Percentiles rank a stretch among this genome's conserved stretches.
These are phyloP conservation scores for Lepidonotus clava DNA, from an alignment of 2,888 invertebrate species.

Conservation along the genomic window DNA sequence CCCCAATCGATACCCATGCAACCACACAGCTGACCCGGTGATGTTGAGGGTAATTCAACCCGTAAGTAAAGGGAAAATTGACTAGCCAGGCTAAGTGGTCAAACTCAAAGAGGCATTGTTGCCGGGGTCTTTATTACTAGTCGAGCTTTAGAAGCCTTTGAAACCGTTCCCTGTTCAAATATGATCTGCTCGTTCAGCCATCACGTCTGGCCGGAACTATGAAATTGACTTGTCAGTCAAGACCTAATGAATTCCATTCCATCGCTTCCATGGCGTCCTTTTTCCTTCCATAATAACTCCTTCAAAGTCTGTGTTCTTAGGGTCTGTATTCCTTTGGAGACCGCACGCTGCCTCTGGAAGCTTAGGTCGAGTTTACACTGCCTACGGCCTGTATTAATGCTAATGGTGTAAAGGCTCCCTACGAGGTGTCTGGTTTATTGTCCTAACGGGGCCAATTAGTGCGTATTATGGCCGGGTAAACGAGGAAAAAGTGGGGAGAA, in stretches of 20 bases:
- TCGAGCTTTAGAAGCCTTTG: background rate
- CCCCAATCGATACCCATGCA: no score
- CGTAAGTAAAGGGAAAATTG: no score
- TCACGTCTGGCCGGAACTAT: background rate
- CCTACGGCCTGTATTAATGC: no score
- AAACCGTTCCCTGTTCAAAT: background rate
- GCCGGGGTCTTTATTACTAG: background rate
- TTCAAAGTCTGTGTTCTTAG: no score
- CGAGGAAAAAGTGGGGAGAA: background rate
- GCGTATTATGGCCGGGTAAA: background rate
- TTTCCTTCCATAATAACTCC: no score
- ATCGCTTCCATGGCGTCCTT: background rate
- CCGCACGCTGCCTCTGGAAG: no score
- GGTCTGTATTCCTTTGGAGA: no score
- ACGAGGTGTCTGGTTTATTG: background rate
- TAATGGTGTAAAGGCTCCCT: no score
- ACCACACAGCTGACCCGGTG: no score
- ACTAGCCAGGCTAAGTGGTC: no score
- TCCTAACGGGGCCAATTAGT: background rate
- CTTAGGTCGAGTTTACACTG: no score
- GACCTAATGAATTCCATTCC: background rate
- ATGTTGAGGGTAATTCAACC: no score
- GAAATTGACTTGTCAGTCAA: slow-evolving; percentile 5
- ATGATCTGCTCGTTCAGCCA: background rate
- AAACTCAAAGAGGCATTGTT: background rate